These are phyloP conservation scores for Dipodomys merriami DNA, from an alignment of 2,113 vertebrate species.

Conservation along the genomic window DNA sequence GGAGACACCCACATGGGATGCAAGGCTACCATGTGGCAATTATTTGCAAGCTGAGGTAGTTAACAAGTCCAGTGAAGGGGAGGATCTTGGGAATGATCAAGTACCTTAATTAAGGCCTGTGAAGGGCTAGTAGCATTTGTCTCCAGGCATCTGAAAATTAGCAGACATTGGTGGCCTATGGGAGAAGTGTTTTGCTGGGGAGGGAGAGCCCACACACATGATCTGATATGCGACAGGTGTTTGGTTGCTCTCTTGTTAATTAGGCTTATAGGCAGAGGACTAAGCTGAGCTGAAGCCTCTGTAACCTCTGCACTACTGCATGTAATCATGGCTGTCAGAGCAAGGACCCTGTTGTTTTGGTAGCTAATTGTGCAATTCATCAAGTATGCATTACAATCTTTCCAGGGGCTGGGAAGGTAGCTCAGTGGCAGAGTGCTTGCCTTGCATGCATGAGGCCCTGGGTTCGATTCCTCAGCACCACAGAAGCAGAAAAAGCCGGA, in stretches of 20 bases:
- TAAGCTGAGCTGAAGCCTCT: no score
- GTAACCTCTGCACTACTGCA: no score
- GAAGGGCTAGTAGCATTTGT: background rate
- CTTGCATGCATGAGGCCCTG: no score
- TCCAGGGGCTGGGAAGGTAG: no score
- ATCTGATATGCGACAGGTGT: background rate
- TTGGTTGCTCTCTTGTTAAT: background rate
- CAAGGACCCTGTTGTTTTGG: background rate
- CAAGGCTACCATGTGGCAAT: background rate
- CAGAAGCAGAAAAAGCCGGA: no score
- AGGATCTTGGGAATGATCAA: background rate
- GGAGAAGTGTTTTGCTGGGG: conserved; percentile 1
- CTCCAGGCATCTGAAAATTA: background rate
- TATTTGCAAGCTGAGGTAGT: conserved; percentile 43
- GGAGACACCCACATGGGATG: background rate
- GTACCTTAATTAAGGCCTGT: conserved; percentile 10
- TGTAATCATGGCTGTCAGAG: background rate
- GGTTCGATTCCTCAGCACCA: no score
- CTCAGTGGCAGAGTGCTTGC: no score
- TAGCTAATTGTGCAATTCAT: background rate
- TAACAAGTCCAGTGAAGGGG: conserved; percentile 8
- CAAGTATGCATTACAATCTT: background rate
- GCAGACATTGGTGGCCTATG: background rate
- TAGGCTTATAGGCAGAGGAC: background rate
- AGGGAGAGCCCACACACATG: background rate